phyloP scores from a whole-genome alignment of 1,140 invertebrate genomes.

The Ephestia elutella region DNA sequence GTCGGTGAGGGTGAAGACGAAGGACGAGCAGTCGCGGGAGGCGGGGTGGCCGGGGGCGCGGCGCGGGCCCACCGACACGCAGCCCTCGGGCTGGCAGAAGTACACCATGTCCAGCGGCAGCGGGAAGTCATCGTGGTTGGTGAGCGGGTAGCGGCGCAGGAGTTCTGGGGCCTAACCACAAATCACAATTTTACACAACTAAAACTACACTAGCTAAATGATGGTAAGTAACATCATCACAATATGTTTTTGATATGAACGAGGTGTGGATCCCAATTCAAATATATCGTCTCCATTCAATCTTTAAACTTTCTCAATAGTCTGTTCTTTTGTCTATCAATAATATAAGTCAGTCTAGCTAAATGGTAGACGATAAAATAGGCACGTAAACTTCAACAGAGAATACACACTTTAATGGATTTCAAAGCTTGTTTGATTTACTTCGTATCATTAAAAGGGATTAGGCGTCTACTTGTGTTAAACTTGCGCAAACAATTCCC shows the following conservation, averaged over 20 bases:
- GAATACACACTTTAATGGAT: not conserved
- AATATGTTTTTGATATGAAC: no score
- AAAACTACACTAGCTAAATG: no score
- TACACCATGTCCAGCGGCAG: slow-evolving; percentile 98
- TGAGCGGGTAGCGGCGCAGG: slow-evolving; percentile 95
- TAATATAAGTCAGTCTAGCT: not conserved
- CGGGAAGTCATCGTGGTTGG: slow-evolving; percentile 98
- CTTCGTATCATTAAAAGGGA: not conserved
- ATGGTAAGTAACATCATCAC: no score
- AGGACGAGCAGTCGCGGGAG: slow-evolving; percentile 91
- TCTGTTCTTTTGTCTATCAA: no score
- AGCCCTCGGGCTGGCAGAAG: slow-evolving; percentile 99
- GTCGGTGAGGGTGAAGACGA: slow-evolving; percentile 98
- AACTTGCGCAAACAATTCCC: no score
- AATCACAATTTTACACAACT: slow-evolving; percentile 3
- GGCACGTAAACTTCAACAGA: not conserved
- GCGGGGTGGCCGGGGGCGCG: slow-evolving; percentile 78
- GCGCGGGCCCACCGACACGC: slow-evolving; percentile 91
- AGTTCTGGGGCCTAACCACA: slow-evolving; percentile 86
- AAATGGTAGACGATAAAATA: not conserved
- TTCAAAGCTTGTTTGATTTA: not conserved
- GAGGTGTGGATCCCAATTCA: no score
- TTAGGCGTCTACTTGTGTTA: not conserved
- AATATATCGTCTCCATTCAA: no score
- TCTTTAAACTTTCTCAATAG: no score